Base-by-base conservation (phyloP, 2,797 vertebrate species). In the Crypturellus tataupa region DNA sequence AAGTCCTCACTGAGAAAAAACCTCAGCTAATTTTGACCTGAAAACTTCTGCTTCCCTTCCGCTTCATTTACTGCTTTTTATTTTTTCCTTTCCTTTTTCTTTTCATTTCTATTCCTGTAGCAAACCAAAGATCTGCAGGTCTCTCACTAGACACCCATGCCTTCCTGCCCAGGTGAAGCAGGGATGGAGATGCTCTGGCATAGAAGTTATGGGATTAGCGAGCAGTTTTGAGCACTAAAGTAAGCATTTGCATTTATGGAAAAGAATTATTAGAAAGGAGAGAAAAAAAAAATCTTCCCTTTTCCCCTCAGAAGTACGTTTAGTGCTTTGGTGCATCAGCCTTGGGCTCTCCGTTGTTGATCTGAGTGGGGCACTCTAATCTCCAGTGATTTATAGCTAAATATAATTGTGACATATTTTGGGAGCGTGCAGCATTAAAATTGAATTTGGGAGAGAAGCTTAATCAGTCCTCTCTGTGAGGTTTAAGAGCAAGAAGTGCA, bases 381-480 rank as follows among this genome's bases (percentile, higher is more conserved):
- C 51, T 33, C 37, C 73, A 3, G 60, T 77, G 83, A 86, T 81
- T 82, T 42, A 51, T 27, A 70, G 55, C 42, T 55, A 72, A 88
- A 80, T 79, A 64, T 19, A 24, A 3, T 42, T 67, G 29, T 29
- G 73, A 11, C 21, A n/a, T 27, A 60, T 65, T 85, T 79, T 70
- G 44, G 59, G 83, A 94, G 56, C 6, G 8, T 20, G 70, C 68
- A 63, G 60, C 10, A 20, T 67, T 90, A 25, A 44, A 79, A 91
- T 53, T 70, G 10, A 85, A 58, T 77, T 58, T 80, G 39, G 27
- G 68, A 82, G 88, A 80, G 78, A 65, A 80, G 56, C 51, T 95
- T 88, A 35, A 81, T 92, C 40, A 79, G 63, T 40, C 78, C 49
- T 67, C 42, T 84, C 24, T 77, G 63, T 70, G 6, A 67, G 64